Evolutionary conservation across 53 echinoderm and acorn worm species (phyloP).

Genomic region (Luidia sarsii): DNA sequence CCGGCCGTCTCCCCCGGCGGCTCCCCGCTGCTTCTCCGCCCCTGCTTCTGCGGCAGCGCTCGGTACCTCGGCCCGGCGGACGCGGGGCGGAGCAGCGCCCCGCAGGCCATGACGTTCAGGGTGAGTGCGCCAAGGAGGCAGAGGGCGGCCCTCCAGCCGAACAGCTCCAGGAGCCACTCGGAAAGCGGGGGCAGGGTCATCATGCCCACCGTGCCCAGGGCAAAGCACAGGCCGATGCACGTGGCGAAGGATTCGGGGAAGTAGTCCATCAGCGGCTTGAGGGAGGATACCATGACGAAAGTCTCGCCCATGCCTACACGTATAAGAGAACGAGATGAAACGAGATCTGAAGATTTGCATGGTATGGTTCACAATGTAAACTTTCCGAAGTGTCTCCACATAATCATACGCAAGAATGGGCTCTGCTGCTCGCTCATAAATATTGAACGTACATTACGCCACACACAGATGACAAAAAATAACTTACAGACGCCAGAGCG

Average conservation of each 20-base stretch:
- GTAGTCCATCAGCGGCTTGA: conserved; percentile 36
- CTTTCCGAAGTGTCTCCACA: too few species aligned
- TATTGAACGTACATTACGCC: too few species aligned
- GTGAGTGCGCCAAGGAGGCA: conserved; percentile 10
- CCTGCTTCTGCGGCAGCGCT: too few species aligned
- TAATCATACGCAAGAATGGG: too few species aligned
- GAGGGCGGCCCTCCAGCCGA: conserved; percentile 36
- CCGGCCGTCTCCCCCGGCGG: too few species aligned
- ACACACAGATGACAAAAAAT: too few species aligned
- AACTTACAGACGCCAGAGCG: too few species aligned
- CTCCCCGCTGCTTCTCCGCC: too few species aligned
- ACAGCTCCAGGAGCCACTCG: conserved; percentile 22
- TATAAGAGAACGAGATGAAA: background rate
- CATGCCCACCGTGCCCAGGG: conserved; percentile 23
- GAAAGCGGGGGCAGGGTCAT: conserved; percentile 15
- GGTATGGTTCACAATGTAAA: too few species aligned
- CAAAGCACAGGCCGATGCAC: conserved; percentile 6
- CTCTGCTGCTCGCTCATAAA: too few species aligned
- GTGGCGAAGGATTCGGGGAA: conserved; percentile 34
- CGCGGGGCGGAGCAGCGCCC: conserved; percentile 15
- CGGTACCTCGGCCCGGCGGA: background rate
- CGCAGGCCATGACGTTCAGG: conserved; percentile 2
- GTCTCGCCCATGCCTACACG: conserved; percentile 3
- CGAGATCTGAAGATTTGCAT: background rate
- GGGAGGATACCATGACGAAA: background rate